Conservation (phyloP, 2,113 vertebrate genomes). For the Pogonocichla stellata region DNA sequence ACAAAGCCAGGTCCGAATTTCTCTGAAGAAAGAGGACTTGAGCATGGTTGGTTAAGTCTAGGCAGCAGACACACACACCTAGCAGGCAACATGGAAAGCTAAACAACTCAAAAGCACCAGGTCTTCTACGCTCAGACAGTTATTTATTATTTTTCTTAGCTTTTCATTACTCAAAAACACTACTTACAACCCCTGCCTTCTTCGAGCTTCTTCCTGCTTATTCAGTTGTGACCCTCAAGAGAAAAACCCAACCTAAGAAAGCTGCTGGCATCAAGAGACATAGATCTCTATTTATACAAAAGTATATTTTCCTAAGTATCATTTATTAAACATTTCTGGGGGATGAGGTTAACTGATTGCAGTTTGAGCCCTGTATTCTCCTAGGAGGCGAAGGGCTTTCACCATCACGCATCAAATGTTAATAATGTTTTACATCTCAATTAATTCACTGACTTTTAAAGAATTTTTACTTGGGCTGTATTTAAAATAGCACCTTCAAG, state of each 20-base stretch:
- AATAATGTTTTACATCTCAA: background rate
- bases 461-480: background rate
- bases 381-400: background rate
- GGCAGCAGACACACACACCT: background rate
- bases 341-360: background rate
- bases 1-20: background rate
- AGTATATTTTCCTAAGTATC: background rate
- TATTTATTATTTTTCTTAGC: background rate
- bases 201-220: background rate
- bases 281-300: background rate
- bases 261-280: background rate
- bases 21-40: background rate
- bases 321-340: background rate
- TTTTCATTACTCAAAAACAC: background rate
- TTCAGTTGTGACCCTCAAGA: accelerated
- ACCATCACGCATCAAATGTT: background rate
- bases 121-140: background rate
- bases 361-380: background rate
- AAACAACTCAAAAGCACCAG: background rate
- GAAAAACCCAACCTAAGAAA: background rate
- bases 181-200: accelerated
- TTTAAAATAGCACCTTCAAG: background rate
- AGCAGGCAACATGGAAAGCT: background rate
- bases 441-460: background rate
- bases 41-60: background rate